phyloP scores from a whole-genome alignment of 2,888 invertebrate genomes.

The Sinhomidia bicolor region DNA sequence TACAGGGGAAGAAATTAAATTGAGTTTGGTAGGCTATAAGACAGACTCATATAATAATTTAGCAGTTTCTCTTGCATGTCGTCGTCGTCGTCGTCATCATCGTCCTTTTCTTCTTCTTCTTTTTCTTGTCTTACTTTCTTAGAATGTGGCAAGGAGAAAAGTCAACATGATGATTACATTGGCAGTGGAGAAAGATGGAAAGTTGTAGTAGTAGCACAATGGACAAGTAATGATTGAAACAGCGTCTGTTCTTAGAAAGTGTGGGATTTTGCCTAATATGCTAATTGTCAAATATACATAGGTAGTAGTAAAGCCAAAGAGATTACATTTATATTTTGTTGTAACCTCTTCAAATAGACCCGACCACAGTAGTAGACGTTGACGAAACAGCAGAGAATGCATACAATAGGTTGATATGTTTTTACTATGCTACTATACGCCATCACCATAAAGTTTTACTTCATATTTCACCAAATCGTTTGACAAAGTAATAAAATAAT shows the following conservation, averaged over 20 bases:
- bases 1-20: not conserved
- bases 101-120: not conserved
- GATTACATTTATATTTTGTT: too few relatives aligned
- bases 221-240: constrained; percentile 1
- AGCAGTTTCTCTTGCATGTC: too few relatives aligned
- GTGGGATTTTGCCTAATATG: not conserved
- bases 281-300: not conserved
- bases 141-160: not conserved
- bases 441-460: not conserved
- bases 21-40: not conserved
- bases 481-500: constrained; percentile 20
- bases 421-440: too few relatives aligned
- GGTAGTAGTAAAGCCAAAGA: too few relatives aligned
- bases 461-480: constrained; percentile 15
- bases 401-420: too few relatives aligned
- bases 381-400: too few relatives aligned
- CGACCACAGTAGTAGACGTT: too few relatives aligned
- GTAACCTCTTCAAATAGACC: too few relatives aligned
- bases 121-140: not conserved
- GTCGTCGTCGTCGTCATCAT: too few relatives aligned
- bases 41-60: not conserved
- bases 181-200: not conserved
- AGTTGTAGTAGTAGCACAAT: not conserved
- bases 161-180: not conserved
- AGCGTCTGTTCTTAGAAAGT: not conserved